These are phyloP conservation scores for Neuroterus valhalla DNA, from an alignment of 1,140 invertebrate species.

Conservation along the genomic window DNA sequence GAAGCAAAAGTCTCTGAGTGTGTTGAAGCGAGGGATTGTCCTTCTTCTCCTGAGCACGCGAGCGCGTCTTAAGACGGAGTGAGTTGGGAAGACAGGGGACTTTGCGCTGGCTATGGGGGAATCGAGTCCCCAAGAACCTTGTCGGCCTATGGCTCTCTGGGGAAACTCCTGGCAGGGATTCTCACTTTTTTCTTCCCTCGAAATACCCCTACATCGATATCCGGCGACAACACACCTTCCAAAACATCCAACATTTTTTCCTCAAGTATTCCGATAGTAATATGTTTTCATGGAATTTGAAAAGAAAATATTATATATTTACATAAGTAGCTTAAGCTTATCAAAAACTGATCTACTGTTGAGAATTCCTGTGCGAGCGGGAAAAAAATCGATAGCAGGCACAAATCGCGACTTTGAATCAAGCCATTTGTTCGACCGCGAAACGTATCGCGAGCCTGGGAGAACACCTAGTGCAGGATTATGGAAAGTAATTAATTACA, in stretches of 20 bases:
- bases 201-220: no score
- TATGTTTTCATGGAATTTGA: no score
- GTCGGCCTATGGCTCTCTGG: conserved; percentile 57
- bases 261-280: no score
- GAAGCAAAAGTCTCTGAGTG: conserved; percentile 15
- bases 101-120: conserved; percentile 36
- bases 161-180: conserved; percentile 56
- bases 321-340: no score
- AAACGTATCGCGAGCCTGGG: conserved; percentile 47
- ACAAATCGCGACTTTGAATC: conserved; percentile 56
- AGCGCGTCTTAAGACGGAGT: conserved; percentile 31
- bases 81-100: conserved; percentile 49
- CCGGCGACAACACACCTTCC: no score
- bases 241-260: no score
- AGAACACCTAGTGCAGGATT: conserved; percentile 51
- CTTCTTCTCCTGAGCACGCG: conserved; percentile 19
- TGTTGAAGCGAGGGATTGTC: conserved; percentile 28
- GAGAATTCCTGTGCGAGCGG: background rate
- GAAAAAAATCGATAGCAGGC: conserved; percentile 49
- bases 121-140: conserved; percentile 37
- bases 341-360: no score
- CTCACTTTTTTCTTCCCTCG: conserved; percentile 58
- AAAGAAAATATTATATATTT: no score
- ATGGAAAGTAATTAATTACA: conserved; percentile 59
- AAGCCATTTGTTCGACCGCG: conserved; percentile 50